Evolutionary conservation across 2,797 vertebrate genomes (phyloP).

Genomic region (Xyrichtys novacula): DNA sequence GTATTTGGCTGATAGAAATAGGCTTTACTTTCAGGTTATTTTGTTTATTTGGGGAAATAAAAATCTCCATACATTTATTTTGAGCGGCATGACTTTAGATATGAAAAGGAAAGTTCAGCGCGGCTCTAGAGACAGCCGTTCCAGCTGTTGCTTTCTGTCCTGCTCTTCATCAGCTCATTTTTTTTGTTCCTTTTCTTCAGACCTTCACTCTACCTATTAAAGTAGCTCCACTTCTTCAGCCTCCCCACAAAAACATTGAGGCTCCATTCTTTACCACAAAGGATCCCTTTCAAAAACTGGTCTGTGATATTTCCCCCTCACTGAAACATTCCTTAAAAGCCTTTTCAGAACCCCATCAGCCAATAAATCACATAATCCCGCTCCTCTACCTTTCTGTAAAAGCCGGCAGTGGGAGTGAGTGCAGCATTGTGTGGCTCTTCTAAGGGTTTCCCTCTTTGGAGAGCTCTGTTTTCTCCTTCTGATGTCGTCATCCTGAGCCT

Average conservation of each 20-base stretch:
- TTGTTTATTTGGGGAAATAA: too few relatives aligned
- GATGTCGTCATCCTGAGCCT: constrained; percentile 49
- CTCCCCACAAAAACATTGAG: constrained; percentile 62
- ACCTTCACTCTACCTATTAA: constrained; percentile 58
- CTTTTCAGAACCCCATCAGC: constrained; percentile 70
- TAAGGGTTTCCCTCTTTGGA: constrained; percentile 59
- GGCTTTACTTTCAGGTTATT: too few relatives aligned
- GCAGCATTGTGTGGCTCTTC: constrained; percentile 74
- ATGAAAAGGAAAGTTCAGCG: constrained; percentile 29
- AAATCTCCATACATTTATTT: too few relatives aligned
- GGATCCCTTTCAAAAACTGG: constrained; percentile 70
- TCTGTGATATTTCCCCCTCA: constrained; percentile 73
- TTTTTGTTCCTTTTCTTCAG: constrained; percentile 40
- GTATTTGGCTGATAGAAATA: too few relatives aligned
- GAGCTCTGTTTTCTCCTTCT: constrained; percentile 57
- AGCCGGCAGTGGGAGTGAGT: constrained; percentile 58
- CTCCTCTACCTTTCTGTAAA: constrained; percentile 65
- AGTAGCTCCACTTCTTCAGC: constrained; percentile 47
- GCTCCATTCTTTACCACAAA: constrained; percentile 73
- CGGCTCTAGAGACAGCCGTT: constrained; percentile 51
- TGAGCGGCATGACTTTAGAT: constrained; percentile 8
- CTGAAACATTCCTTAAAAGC: constrained; percentile 71
- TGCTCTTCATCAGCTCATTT: constrained; percentile 30
- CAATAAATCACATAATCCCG: constrained; percentile 82
- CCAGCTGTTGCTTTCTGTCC: constrained; percentile 63